Evolutionary conservation across 2,113 vertebrate species (phyloP).

Genomic region (Anarhynchus alexandrinus): DNA sequence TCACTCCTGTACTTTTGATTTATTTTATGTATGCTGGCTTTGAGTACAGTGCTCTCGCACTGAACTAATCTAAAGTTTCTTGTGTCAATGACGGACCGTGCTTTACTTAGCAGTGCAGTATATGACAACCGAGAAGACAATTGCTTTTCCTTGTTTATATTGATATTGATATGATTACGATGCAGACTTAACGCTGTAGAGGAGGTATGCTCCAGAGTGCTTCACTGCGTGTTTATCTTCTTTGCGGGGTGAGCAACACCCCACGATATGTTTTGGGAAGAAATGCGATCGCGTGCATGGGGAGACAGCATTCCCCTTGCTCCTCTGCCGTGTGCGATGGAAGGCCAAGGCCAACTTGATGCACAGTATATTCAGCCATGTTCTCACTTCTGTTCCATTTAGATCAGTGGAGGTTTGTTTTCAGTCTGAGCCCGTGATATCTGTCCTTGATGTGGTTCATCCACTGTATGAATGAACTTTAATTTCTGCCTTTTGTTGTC

Average conservation of each 20-base stretch:
- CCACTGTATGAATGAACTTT: background rate
- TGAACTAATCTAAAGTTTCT: background rate
- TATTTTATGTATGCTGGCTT: background rate
- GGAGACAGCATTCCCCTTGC: background rate
- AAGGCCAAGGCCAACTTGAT: background rate
- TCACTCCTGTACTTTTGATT: background rate
- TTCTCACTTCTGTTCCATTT: background rate
- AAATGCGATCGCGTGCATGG: accelerated
- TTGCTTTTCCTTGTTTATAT: background rate
- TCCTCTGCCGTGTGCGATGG: background rate
- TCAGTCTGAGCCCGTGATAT: background rate
- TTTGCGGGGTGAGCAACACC: background rate
- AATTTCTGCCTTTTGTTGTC: constrained; percentile 32
- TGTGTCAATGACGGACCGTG: background rate
- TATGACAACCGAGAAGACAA: background rate
- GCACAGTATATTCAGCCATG: accelerated
- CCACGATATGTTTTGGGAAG: background rate
- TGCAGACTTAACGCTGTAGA: background rate
- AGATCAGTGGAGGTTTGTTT: background rate
- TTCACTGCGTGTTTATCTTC: background rate
- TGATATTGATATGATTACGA: background rate
- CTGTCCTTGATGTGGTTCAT: background rate
- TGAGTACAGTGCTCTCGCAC: background rate
- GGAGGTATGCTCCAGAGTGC: background rate
- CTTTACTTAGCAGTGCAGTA: background rate